Conservation (phyloP, 2,113 vertebrate species). For the Melierax canorus region DNA sequence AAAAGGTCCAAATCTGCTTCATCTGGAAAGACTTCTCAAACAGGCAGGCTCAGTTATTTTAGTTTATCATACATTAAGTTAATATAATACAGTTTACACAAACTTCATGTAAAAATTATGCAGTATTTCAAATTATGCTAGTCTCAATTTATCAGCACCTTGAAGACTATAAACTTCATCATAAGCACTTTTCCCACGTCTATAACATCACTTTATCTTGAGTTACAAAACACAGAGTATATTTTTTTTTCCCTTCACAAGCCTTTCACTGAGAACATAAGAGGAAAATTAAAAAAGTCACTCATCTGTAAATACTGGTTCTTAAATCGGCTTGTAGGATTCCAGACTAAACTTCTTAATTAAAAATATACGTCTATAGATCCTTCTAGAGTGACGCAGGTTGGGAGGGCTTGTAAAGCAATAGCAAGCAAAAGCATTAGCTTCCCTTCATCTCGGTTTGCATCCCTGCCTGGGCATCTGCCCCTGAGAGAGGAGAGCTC, state of each 20-base stretch:
- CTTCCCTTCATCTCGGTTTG: neutral
- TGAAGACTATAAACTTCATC: neutral
- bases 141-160: neutral
- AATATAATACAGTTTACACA: neutral
- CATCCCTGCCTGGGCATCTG: neutral
- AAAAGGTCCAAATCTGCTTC: neutral
- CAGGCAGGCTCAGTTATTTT: neutral
- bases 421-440: neutral
- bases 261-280: neutral
- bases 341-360: slow-evolving; percentile 21
- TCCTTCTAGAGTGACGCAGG: neutral
- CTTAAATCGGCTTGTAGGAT: slow-evolving; percentile 26
- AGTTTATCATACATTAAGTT: neutral
- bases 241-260: neutral
- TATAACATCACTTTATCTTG: neutral
- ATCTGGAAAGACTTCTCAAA: neutral
- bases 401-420: neutral
- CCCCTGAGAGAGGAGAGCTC: neutral
- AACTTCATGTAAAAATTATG: neutral
- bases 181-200: neutral
- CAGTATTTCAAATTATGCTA: neutral
- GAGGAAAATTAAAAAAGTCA: neutral
- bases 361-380: neutral
- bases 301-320: neutral
- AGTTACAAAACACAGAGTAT: neutral